Conservation (phyloP, 2,888 invertebrate genomes). For the Hyppa rectilinea region DNA sequence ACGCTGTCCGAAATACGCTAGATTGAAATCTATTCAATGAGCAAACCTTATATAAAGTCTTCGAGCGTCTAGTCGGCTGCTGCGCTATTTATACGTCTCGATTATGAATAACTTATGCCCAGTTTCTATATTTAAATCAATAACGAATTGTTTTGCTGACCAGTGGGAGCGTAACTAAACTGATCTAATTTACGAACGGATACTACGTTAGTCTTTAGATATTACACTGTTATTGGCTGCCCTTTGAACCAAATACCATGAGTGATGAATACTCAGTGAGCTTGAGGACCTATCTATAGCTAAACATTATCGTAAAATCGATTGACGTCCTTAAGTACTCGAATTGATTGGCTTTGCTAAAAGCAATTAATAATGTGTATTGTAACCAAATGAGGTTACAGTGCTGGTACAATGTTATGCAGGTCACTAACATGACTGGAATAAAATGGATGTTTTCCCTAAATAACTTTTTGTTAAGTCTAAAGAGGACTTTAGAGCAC, state of each 20-base stretch:
- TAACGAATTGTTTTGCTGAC: slow-evolving; percentile 36
- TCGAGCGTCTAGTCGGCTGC: not conserved
- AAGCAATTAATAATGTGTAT: slow-evolving; percentile 65
- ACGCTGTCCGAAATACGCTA: not conserved
- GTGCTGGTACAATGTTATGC: slow-evolving; percentile 58
- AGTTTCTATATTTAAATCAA: slow-evolving; percentile 48
- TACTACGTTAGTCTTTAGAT: not conserved
- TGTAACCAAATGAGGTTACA: slow-evolving; percentile 72
- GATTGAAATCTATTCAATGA: slow-evolving; percentile 28
- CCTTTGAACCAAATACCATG: not conserved
- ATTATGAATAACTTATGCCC: slow-evolving; percentile 42
- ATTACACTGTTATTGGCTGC: slow-evolving; percentile 1
- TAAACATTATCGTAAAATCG: slow-evolving; percentile 54
- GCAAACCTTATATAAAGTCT: slow-evolving; percentile 35
- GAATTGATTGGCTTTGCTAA: slow-evolving; percentile 60
- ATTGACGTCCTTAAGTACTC: slow-evolving; percentile 75
- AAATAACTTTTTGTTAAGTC: slow-evolving; percentile 2
- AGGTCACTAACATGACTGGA: slow-evolving; percentile 41
- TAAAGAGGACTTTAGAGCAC: not conserved
- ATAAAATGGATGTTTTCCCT: slow-evolving; percentile 7
- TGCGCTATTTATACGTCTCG: slow-evolving; percentile 33
- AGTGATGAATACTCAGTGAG: slow-evolving; percentile 7
- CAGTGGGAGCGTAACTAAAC: not conserved
- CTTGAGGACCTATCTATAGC: slow-evolving; percentile 27
- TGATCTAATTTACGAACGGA: not conserved